These are phyloP conservation scores for Cephalotes varians DNA, from an alignment of 2,888 invertebrate species.

Conservation along the genomic window DNA sequence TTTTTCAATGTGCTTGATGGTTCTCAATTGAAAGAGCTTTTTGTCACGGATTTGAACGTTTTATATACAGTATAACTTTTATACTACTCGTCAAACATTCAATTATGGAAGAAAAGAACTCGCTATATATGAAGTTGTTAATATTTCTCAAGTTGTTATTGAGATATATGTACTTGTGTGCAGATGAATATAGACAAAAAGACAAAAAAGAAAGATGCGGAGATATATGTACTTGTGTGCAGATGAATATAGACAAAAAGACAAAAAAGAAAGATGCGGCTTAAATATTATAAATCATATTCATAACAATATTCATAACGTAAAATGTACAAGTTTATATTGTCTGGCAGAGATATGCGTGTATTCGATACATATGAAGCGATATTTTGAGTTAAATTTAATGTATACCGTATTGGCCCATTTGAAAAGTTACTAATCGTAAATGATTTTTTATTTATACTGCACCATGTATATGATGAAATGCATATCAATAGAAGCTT, in stretches of 20 bases:
- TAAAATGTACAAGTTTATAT: slow-evolving; percentile 29
- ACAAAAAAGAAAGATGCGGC: slow-evolving; percentile 7
- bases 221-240: slow-evolving; percentile 26
- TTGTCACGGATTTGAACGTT: slow-evolving; percentile 7
- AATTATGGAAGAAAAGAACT: slow-evolving; percentile 26
- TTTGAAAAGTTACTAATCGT: background rate
- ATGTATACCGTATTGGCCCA: background rate
- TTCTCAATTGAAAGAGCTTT: background rate
- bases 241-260: slow-evolving; percentile 28
- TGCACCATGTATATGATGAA: slow-evolving; percentile 38
- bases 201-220: slow-evolving; percentile 3
- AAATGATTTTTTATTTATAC: slow-evolving; percentile 32
- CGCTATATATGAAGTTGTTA: slow-evolving; percentile 47
- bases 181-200: slow-evolving; percentile 32
- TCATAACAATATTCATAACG: slow-evolving; percentile 2
- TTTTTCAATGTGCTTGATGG: background rate
- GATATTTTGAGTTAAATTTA: slow-evolving; percentile 17
- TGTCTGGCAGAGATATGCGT: slow-evolving; percentile 1
- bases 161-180: slow-evolving; percentile 25
- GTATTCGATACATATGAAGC: slow-evolving; percentile 16
- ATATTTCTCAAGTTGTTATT: slow-evolving; percentile 51
- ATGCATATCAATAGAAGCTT: slow-evolving; percentile 66
- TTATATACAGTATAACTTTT: slow-evolving; percentile 29
- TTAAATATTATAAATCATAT: slow-evolving; percentile 30
- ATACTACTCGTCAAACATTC: slow-evolving; percentile 6